phyloP scores from a whole-genome alignment of 2,113 vertebrate species.

The Amazona vittata region DNA sequence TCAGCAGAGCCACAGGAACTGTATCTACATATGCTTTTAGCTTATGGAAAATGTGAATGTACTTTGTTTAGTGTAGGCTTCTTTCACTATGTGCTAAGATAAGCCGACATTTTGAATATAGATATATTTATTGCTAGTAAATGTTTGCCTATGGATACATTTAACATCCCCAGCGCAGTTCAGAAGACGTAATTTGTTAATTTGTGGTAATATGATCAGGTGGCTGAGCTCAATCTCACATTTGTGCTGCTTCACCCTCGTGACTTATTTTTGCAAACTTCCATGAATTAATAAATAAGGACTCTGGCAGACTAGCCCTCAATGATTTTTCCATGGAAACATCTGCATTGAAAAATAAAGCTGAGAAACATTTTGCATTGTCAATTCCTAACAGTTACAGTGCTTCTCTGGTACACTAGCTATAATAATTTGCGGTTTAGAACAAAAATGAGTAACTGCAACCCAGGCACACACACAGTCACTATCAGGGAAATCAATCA shows the following conservation, averaged over 20 bases:
- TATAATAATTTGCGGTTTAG: conserved; percentile 41
- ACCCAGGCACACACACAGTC: not conserved
- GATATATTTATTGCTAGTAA: not conserved
- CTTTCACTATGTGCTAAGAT: not conserved
- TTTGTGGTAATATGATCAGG: not conserved
- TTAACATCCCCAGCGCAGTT: not conserved
- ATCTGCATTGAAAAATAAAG: conserved; percentile 33
- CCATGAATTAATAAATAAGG: not conserved
- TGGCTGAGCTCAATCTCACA: not conserved
- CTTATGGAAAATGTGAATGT: not conserved
- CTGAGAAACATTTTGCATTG: conserved; percentile 16
- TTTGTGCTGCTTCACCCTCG: not conserved
- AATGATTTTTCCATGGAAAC: conserved; percentile 11
- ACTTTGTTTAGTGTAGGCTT: not conserved
- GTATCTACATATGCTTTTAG: not conserved
- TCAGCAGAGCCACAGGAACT: not conserved
- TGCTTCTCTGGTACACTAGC: conserved; percentile 25
- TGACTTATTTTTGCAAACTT: not conserved
- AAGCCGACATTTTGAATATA: not conserved
- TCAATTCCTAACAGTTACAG: conserved; percentile 6
- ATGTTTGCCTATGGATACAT: not conserved
- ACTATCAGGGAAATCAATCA: conserved; percentile 56
- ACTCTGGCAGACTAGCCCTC: not conserved
- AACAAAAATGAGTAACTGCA: not conserved
- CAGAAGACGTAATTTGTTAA: not conserved